These are phyloP conservation scores for Ctenopoma multispine DNA, from an alignment of 2,797 vertebrate genomes.

Conservation along the genomic window DNA sequence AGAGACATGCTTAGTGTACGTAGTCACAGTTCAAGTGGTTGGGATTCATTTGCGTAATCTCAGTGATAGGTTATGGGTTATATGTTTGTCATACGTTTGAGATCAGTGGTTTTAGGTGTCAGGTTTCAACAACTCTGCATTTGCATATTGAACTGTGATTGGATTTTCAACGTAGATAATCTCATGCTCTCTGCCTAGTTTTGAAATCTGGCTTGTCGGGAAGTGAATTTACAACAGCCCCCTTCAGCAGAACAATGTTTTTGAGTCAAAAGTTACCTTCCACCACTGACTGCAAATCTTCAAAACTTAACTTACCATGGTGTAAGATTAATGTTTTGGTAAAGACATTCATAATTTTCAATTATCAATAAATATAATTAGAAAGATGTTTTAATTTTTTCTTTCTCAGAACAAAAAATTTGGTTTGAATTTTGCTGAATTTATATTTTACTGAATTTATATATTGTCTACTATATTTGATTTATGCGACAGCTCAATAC, in stretches of 20 bases:
- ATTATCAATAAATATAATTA: background rate
- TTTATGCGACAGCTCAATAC: constrained; percentile 65
- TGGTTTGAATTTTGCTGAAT: no score
- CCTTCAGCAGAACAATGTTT: no score
- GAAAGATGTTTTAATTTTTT: background rate
- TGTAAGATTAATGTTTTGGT: no score
- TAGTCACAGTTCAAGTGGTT: background rate
- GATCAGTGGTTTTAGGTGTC: no score
- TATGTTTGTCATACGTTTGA: no score
- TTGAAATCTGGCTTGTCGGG: no score
- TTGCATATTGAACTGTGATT: no score
- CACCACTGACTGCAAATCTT: background rate
- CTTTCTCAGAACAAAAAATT: no score
- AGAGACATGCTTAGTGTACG: background rate
- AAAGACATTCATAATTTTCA: background rate
- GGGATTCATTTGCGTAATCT: background rate
- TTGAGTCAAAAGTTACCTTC: background rate
- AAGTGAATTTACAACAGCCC: no score
- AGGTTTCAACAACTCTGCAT: no score
- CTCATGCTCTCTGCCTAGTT: no score
- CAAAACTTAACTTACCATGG: background rate
- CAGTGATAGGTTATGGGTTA: background rate
- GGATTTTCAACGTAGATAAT: no score
- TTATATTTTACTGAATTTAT: background rate
- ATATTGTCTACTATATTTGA: constrained; percentile 35